Evolutionary conservation across 1,140 invertebrate genomes (phyloP), one percentile per base, ranked within the genome.

Genomic region (Uloborus diversus): DNA sequence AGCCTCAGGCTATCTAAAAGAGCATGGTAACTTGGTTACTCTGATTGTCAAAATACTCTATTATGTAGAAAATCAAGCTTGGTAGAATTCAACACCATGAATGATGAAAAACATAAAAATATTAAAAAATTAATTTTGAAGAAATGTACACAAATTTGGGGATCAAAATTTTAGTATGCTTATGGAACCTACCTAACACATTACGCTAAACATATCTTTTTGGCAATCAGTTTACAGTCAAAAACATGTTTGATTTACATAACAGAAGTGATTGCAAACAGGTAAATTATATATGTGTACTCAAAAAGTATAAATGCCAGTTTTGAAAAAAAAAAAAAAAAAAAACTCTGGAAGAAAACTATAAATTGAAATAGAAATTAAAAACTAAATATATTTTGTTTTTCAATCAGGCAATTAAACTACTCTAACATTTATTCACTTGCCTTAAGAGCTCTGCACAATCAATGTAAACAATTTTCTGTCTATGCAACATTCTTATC

Each of bases 31-130:
- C 23, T 32, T 23, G 30, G 11, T 78, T 59, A 66, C 30, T 27
- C 73, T 78, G 73, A 78, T 78, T 78, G 73, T 78, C 73, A 78
- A 78, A 78, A 78, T 78, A 65, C 61, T 64, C 73, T 78, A 78
- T 53, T 20, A 33, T 64, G 47, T 11, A 42, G 47, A 66, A 53
- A 37, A 47, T 30, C 9, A 42, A 78, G 73, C 73, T 78, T 78
- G 73, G 62, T 64, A 78, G 73, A 78, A 78, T 78, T 65, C 73
- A 47, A 28, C 11, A 65, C 23, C 20, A 62, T 23, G 33, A 14
- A 53, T 53, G 49, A 20, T 7, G 23, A 53, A 53, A n/a, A 9
- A 53, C 17, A 7, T 7, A 20, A 20, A 9, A 42, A 13, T 14
- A 53, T 17, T 53, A 53, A 53, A 53, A 53, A 53, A 53, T 20